phyloP scores from a whole-genome alignment of 1,140 invertebrate species.

The Diabrotica virgifera region DNA sequence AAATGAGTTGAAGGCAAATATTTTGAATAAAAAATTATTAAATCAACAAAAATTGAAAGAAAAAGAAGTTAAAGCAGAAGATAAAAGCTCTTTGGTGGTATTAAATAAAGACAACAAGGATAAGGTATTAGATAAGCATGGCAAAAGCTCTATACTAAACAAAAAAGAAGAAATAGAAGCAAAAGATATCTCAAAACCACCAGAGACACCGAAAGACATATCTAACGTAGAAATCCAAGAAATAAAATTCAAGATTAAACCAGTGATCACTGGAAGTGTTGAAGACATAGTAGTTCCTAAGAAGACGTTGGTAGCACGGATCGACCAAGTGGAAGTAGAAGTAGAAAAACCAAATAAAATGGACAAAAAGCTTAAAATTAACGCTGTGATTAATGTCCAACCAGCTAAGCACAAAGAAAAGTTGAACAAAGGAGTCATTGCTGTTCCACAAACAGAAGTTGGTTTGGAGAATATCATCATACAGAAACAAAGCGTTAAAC shows the following conservation, averaged over 20 bases:
- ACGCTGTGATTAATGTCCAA: slow-evolving; percentile 36
- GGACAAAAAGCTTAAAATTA: slow-evolving; percentile 38
- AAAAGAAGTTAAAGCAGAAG: no score
- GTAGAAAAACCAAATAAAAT: slow-evolving; percentile 43
- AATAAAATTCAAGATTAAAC: slow-evolving; percentile 50
- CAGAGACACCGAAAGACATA: slow-evolving; percentile 35
- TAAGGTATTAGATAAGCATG: no score
- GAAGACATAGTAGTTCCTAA: slow-evolving; percentile 49
- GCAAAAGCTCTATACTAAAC: no score
- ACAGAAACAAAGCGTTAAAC: not conserved
- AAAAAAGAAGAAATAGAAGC: no score
- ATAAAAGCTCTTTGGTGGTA: no score
- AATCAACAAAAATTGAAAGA: no score
- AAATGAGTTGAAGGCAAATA: no score
- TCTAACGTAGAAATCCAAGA: slow-evolving; percentile 45
- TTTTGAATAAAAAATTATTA: no score
- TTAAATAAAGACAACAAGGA: no score
- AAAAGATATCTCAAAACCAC: not conserved
- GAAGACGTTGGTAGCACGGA: slow-evolving; percentile 50
- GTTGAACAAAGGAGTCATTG: not conserved
- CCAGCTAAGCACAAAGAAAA: slow-evolving; percentile 5
- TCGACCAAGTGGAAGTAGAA: slow-evolving; percentile 55
- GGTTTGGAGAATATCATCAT: not conserved
- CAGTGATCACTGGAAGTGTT: slow-evolving; percentile 53
- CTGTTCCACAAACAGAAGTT: slow-evolving; percentile 1